phyloP scores from a whole-genome alignment of 2,888 invertebrate genomes.

The Nowickia ferox region DNA sequence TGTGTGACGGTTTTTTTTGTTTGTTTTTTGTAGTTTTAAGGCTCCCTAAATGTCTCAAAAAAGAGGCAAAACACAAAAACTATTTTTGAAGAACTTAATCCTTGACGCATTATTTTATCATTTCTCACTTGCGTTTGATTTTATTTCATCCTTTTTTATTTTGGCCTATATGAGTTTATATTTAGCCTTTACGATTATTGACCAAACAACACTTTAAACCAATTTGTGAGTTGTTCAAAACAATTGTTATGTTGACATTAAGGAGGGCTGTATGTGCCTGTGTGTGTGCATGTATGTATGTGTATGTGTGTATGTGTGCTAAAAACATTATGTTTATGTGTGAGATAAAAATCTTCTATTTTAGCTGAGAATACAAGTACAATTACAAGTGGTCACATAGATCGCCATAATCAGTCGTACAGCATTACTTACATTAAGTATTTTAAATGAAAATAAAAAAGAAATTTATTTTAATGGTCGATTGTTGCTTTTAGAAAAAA shows the following conservation, averaged over 20 bases:
- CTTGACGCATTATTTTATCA: constrained; percentile 62
- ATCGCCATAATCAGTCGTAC: background rate
- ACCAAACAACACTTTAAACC: constrained; percentile 69
- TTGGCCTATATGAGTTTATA: constrained; percentile 24
- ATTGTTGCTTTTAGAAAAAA: background rate
- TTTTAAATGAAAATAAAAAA: constrained; percentile 5
- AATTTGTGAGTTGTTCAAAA: constrained; percentile 71
- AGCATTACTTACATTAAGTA: constrained; percentile 11
- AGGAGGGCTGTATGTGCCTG: background rate
- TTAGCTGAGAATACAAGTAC: background rate
- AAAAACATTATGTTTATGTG: constrained; percentile 41
- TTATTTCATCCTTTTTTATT: constrained; percentile 10
- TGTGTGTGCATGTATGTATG: background rate
- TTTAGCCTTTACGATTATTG: constrained; percentile 58
- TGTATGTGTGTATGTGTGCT: background rate
- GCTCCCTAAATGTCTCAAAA: background rate
- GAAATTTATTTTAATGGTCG: background rate
- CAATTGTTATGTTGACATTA: constrained; percentile 69
- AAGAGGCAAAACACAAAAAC: background rate
- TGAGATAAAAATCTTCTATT: constrained; percentile 51
- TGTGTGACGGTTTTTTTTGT: constrained; percentile 52
- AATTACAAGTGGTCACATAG: constrained; percentile 42
- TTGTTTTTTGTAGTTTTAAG: background rate
- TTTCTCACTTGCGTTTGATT: constrained; percentile 10
- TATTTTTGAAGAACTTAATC: constrained; percentile 56